Conservation (phyloP, 1,140 invertebrate species). For the Adoxophyes honmai region DNA sequence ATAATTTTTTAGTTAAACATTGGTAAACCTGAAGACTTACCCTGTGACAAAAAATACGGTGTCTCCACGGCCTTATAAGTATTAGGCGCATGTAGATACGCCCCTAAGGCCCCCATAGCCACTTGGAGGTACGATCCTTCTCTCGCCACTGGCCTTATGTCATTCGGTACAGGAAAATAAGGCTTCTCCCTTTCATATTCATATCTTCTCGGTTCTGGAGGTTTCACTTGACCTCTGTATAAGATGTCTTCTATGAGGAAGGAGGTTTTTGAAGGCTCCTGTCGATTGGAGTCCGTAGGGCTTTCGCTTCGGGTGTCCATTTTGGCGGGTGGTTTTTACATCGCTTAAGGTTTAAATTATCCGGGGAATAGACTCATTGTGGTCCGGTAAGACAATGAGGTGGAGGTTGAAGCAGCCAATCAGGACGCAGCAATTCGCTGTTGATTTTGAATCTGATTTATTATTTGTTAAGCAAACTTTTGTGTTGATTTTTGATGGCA, state of each 20-base stretch:
- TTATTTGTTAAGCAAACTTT: neutral
- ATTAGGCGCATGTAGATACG: conserved; percentile 79
- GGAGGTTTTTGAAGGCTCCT: conserved; percentile 77
- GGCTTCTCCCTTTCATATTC: conserved; percentile 51
- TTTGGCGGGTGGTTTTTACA: conserved; percentile 17
- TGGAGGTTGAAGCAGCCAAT: neutral
- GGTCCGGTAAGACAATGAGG: neutral
- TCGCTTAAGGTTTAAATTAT: neutral
- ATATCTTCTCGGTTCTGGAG: conserved; percentile 41
- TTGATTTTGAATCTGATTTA: neutral
- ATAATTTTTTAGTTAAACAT: too few relatives aligned
- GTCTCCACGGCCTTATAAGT: conserved; percentile 81
- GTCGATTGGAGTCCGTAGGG: conserved; percentile 47
- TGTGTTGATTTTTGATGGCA: neutral
- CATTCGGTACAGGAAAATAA: conserved; percentile 58
- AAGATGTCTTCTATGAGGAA: conserved; percentile 91
- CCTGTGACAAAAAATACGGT: conserved; percentile 83
- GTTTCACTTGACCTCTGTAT: conserved; percentile 77
- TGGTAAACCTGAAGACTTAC: too few relatives aligned
- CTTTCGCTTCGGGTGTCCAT: conserved; percentile 65
- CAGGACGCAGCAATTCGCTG: neutral
- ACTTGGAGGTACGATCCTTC: conserved; percentile 81
- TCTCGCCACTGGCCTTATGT: conserved; percentile 64
- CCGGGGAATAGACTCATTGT: neutral
- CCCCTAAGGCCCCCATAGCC: conserved; percentile 79